phyloP scores from a whole-genome alignment of 2,113 vertebrate genomes.

The Serilophus lunatus region DNA sequence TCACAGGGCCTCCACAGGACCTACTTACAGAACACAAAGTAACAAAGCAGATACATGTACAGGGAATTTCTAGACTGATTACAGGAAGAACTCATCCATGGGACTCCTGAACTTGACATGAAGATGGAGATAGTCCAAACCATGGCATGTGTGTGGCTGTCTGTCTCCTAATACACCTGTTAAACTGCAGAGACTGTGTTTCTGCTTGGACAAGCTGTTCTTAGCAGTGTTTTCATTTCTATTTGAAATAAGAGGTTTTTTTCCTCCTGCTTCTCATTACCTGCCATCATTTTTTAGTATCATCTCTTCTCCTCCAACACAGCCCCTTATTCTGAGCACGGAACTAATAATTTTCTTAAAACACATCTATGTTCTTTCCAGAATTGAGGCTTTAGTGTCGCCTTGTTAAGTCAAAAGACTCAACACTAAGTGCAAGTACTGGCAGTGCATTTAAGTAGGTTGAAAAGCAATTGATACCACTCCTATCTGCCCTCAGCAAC shows the following conservation, averaged over 20 bases:
- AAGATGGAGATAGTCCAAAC: not conserved
- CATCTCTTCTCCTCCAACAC: not conserved
- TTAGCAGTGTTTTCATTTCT: not conserved
- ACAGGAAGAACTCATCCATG: not conserved
- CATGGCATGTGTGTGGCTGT: not conserved
- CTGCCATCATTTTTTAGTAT: not conserved
- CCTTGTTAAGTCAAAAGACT: not conserved
- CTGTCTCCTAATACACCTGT: not conserved
- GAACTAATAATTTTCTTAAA: not conserved
- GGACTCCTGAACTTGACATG: not conserved
- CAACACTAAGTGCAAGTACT: not conserved
- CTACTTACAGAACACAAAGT: not conserved
- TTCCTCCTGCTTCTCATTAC: not conserved
- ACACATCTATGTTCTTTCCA: not conserved
- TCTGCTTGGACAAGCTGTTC: not conserved
- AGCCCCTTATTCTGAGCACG: not conserved
- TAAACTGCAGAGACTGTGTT: not conserved
- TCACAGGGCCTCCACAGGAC: rapidly evolving
- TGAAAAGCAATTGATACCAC: not conserved
- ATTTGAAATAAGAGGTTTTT: not conserved
- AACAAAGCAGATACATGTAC: not conserved
- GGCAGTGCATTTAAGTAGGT: not conserved
- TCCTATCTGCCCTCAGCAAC: not conserved
- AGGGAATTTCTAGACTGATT: not conserved
- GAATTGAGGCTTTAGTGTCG: not conserved